Conservation (phyloP, 2,113 vertebrate genomes). For the Trochalopteron elliotii region DNA sequence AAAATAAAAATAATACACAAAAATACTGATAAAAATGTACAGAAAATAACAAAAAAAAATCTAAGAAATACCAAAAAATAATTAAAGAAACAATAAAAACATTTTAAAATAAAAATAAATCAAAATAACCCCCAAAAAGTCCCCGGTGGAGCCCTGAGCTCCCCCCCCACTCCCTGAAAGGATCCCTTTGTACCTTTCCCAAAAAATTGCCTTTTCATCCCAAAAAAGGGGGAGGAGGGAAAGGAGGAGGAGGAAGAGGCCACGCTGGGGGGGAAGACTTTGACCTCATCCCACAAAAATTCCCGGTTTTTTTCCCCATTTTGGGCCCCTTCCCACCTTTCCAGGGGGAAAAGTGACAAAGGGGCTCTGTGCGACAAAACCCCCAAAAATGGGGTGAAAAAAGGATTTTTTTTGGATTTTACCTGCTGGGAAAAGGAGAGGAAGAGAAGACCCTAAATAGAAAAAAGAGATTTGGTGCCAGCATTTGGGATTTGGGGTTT, state of each 20-base stretch:
- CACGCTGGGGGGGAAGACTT: not conserved
- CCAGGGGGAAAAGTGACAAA: not conserved
- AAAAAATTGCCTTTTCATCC: not conserved
- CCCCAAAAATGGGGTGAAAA: not conserved
- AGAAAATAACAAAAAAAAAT: too few species aligned
- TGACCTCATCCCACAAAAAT: not conserved
- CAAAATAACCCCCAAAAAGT: not conserved
- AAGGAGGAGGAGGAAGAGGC: not conserved
- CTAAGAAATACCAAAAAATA: too few species aligned
- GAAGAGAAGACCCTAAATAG: not conserved
- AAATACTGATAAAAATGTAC: too few species aligned
- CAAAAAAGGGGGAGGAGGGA: not conserved
- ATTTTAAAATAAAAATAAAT: not conserved
- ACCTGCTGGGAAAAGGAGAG: accelerated
- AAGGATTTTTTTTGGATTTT: not conserved
- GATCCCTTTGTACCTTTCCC: not conserved
- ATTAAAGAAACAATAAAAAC: too few species aligned
- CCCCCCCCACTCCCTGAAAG: not conserved
- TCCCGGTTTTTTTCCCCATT: not conserved
- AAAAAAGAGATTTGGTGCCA: not conserved
- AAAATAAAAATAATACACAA: too few species aligned
- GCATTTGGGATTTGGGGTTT: not conserved
- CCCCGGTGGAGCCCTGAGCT: not conserved
- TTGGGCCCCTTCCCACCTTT: not conserved
- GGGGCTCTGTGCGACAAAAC: not conserved